Evolutionary conservation across 1,140 invertebrate genomes (phyloP).

Genomic region (Wiebesia pumilae): DNA sequence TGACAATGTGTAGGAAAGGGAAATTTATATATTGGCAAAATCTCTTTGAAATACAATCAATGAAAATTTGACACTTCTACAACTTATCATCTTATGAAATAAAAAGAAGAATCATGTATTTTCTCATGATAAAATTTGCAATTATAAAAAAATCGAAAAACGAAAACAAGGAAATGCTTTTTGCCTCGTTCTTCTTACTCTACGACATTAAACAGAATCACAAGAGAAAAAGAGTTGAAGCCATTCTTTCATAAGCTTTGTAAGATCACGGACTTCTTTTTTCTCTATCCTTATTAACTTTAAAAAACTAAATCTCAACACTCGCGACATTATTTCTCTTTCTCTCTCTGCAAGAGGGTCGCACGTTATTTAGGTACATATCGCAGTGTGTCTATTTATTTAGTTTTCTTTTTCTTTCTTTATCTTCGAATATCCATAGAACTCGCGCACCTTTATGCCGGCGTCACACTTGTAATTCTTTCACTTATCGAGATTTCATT

Average conservation of each 20-base stretch:
- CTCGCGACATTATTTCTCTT: conserved; percentile 9
- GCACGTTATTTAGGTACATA: conserved; percentile 31
- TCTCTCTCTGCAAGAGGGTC: conserved; percentile 17
- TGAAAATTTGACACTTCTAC: conserved; percentile 21
- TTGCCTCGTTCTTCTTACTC: background rate
- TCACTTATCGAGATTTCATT: conserved; percentile 6
- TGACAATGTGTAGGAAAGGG: background rate
- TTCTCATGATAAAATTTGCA: background rate
- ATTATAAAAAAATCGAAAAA: conserved; percentile 23
- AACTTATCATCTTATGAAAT: conserved; percentile 1
- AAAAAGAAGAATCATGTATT: background rate
- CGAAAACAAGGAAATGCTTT: conserved; percentile 32
- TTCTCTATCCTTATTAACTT: conserved; percentile 42
- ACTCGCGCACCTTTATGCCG: conserved; percentile 52
- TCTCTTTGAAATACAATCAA: conserved; percentile 19
- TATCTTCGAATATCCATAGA: conserved; percentile 55
- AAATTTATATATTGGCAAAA: conserved; percentile 8
- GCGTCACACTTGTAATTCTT: conserved; percentile 14
- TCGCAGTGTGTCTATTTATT: conserved; percentile 25
- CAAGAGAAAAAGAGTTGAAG: conserved; percentile 49
- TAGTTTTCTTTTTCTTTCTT: background rate
- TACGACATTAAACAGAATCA: conserved; percentile 47
- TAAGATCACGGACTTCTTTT: conserved; percentile 46
- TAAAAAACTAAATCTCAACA: conserved; percentile 46
- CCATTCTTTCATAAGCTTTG: conserved; percentile 38